Percentiles rank a stretch among this genome's conserved stretches.
These are phyloP conservation scores for Amphiprion percula DNA, from an alignment of 2,113 vertebrate genomes.

Conservation along the genomic window DNA sequence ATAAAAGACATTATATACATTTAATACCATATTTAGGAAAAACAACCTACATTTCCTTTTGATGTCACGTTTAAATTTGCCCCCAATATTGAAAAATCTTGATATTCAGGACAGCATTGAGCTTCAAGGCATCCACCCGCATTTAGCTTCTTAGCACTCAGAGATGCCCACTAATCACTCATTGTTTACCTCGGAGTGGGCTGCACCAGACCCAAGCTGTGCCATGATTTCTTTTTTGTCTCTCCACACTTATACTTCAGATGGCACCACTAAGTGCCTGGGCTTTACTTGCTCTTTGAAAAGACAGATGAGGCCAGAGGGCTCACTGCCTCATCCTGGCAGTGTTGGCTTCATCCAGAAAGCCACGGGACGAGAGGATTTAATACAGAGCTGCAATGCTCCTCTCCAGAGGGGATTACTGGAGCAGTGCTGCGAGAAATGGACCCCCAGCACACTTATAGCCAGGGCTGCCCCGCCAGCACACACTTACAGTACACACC, in stretches of 20 bases:
- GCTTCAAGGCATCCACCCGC: neutral
- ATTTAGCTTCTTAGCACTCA: conserved; percentile 6
- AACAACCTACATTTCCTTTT: too few relatives aligned
- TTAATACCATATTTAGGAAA: too few relatives aligned
- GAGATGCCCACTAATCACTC: conserved; percentile 26
- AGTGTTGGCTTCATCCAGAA: conserved; percentile 73
- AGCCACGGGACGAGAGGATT: conserved; percentile 78
- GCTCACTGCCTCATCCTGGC: conserved; percentile 66
- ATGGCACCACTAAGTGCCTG: conserved; percentile 49
- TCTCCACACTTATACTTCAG: conserved; percentile 22
- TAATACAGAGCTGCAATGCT: conserved; percentile 72
- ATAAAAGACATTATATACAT: too few relatives aligned
- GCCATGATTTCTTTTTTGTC: conserved; percentile 16
- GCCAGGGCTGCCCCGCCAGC: conserved; percentile 49
- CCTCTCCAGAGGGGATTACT: conserved; percentile 80
- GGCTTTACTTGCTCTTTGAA: conserved; percentile 47
- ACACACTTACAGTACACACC: conserved; percentile 38
- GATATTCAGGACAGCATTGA: neutral
- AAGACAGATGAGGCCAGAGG: conserved; percentile 63
- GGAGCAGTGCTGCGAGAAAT: conserved; percentile 70
- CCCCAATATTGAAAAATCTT: neutral
- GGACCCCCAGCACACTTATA: conserved; percentile 62
- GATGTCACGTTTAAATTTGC: neutral
- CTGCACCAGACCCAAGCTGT: conserved; percentile 11
- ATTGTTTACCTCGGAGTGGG: conserved; percentile 15